Evolutionary conservation across 2,888 invertebrate species (phyloP).

Genomic region (Caenorhabditis angaria): DNA sequence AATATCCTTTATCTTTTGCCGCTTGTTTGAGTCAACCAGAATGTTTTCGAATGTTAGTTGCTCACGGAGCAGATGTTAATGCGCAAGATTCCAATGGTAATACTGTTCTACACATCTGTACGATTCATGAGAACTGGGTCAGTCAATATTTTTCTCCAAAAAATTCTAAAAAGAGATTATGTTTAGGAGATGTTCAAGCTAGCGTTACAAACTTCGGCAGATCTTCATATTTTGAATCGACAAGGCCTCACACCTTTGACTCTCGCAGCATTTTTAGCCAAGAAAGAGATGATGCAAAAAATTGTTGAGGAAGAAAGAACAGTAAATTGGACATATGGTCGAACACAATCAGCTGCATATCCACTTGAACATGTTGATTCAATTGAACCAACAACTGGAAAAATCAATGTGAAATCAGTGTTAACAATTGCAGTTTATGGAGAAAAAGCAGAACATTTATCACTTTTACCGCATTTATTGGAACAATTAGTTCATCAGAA

Average conservation of each 20-base stretch:
- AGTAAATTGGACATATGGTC: slow-evolving; percentile 94
- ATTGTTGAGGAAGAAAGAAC: slow-evolving; percentile 93
- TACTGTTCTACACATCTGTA: slow-evolving; percentile 92
- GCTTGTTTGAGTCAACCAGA: slow-evolving; percentile 96
- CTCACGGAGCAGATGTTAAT: slow-evolving; percentile 92
- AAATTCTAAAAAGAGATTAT: background rate
- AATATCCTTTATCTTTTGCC: slow-evolving; percentile 93
- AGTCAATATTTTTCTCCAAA: slow-evolving; percentile 13
- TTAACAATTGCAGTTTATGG: slow-evolving; percentile 87
- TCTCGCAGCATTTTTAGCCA: slow-evolving; percentile 75
- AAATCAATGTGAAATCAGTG: slow-evolving; percentile 91
- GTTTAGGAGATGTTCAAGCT: slow-evolving; percentile 85
- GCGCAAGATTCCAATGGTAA: slow-evolving; percentile 96
- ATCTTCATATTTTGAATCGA: slow-evolving; percentile 84
- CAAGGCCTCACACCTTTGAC: slow-evolving; percentile 90
- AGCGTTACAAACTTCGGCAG: slow-evolving; percentile 90
- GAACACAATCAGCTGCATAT: slow-evolving; percentile 93
- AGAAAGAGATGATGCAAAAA: slow-evolving; percentile 85
- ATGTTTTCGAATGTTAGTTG: slow-evolving; percentile 90
- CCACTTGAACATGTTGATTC: slow-evolving; percentile 89
- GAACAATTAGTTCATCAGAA: slow-evolving; percentile 80
- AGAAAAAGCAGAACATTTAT: slow-evolving; percentile 58
- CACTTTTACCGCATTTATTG: slow-evolving; percentile 58
- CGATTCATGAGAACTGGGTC: slow-evolving; percentile 85
- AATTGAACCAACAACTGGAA: slow-evolving; percentile 87